Percentiles rank a stretch among this genome's conserved stretches.
Conservation (phyloP, 2,797 vertebrate species). For the Prunella strophiata region DNA sequence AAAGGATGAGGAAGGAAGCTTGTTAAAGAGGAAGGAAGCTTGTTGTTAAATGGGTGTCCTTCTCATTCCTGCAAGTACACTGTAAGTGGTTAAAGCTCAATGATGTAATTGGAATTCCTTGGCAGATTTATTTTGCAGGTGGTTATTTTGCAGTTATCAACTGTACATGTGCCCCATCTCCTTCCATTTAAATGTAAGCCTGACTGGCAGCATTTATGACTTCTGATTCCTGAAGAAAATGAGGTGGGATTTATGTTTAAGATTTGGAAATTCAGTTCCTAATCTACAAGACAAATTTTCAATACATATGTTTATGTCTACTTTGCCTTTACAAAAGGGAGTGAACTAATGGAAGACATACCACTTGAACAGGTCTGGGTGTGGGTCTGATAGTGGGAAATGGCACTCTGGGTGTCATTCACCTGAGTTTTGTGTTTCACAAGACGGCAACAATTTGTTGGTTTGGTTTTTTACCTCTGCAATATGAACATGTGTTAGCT, state of each 20-base stretch:
- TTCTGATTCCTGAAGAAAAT: background rate
- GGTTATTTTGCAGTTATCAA: background rate
- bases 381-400: background rate
- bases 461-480: background rate
- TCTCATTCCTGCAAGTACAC: background rate
- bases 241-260: background rate
- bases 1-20: slow-evolving; percentile 17
- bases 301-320: background rate
- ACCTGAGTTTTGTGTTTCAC: background rate
- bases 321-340: background rate
- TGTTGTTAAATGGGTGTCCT: background rate
- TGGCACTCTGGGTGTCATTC: background rate
- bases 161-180: background rate
- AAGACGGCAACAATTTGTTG: background rate
- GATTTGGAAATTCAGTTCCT: background rate
- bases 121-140: slow-evolving; percentile 16
- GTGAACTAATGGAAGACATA: background rate
- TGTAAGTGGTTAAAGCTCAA: background rate
- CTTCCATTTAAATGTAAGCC: background rate
- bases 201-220: background rate
- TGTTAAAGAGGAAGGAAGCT: slow-evolving; percentile 21
- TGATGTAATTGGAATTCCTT: background rate
- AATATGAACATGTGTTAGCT: background rate
- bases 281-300: background rate
- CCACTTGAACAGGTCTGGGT: background rate